These are phyloP conservation scores for Isotomurus palustris DNA, from an alignment of 2,888 invertebrate species.

Conservation along the genomic window DNA sequence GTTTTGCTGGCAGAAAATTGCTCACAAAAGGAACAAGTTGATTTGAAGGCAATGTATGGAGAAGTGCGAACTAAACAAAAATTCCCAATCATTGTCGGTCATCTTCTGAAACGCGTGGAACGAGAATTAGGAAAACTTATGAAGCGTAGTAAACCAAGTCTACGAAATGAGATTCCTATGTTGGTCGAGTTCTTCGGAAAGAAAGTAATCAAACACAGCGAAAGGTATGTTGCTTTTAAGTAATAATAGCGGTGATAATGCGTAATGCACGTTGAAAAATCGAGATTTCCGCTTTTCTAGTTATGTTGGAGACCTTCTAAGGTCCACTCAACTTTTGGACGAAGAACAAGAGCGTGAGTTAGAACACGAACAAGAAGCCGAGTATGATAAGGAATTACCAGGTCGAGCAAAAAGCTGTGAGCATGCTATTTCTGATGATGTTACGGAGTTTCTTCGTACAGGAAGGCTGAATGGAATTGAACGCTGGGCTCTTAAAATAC, in stretches of 20 bases:
- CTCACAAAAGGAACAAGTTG: conserved; percentile 24
- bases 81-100: conserved; percentile 19
- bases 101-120: conserved; percentile 17
- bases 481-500: conserved; percentile 11
- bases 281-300: no score
- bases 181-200: conserved; percentile 18
- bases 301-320: conserved; percentile 12
- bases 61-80: conserved; percentile 6
- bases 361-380: conserved; percentile 30
- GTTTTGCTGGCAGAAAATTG: conserved; percentile 16
- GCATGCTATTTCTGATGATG: conserved; percentile 3
- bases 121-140: conserved; percentile 15
- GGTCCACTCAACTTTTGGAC: conserved; percentile 18
- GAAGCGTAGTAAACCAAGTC: conserved; percentile 1
- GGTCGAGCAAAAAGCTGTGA: not conserved
- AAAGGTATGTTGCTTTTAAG: not conserved
- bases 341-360: conserved; percentile 36
- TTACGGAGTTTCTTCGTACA: conserved; percentile 1
- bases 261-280: not conserved
- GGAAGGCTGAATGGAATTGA: conserved; percentile 10
- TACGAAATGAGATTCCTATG: not conserved
- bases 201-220: conserved; percentile 9
- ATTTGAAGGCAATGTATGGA: conserved; percentile 23
- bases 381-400: conserved; percentile 24
- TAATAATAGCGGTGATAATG: not conserved